phyloP scores from a whole-genome alignment of 2,113 vertebrate genomes.

The Ginglymostoma cirratum region DNA sequence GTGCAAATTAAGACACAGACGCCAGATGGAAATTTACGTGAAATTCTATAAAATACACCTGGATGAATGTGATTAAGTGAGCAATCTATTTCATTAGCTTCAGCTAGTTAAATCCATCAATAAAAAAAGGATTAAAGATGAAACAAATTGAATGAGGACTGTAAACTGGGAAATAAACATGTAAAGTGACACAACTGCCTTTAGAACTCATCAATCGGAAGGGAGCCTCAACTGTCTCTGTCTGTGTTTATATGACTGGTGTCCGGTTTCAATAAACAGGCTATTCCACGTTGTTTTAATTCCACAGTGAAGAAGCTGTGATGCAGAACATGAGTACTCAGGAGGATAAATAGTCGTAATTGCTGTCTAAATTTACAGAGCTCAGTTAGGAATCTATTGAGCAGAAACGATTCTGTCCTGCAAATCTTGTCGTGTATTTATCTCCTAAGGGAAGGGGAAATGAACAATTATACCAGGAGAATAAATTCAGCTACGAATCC shows the following conservation, averaged over 20 bases:
- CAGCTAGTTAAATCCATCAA: neutral
- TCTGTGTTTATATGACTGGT: neutral
- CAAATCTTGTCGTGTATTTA: neutral
- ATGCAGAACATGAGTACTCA: neutral
- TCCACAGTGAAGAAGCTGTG: slow-evolving; percentile 11
- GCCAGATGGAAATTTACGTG: neutral
- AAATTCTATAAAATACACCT: neutral
- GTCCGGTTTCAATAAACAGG: neutral
- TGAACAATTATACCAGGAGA: neutral
- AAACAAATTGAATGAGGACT: neutral
- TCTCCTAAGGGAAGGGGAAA: neutral
- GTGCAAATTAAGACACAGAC: neutral
- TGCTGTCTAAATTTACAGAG: slow-evolving; percentile 15
- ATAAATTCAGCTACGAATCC: neutral
- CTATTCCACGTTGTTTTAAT: neutral
- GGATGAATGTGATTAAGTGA: neutral
- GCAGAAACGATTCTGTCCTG: neutral
- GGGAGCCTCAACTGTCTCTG: neutral
- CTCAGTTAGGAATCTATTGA: neutral
- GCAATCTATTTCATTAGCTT: neutral
- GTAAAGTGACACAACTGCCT: neutral
- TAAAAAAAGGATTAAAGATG: neutral
- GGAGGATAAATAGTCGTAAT: neutral
- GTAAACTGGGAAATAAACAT: neutral
- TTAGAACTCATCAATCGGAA: neutral